Base-by-base conservation (phyloP, 2,797 vertebrate species). In the Myotis vivesi region DNA sequence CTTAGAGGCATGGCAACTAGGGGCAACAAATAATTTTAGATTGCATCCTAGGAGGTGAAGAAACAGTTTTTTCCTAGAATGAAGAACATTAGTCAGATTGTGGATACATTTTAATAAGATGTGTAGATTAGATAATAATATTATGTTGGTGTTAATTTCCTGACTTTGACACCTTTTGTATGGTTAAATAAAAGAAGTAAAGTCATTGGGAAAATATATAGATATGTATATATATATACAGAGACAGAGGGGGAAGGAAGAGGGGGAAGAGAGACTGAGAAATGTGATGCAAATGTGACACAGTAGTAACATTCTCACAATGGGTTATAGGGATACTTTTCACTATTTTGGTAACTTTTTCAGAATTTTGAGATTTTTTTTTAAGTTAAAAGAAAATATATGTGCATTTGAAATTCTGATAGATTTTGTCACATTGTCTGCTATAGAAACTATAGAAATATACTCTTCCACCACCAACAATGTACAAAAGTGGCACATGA, bases 341-440 rank as follows among this genome's bases (percentile, higher is more conserved):
- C 53, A 81, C 81, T 44, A 3, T 57, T 93, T 89, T 91, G 36
- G 22, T 59, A 89, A 95, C n/a, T 49, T 88, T 91, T 86, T 81
- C 71, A 2, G 75, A 75, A 95, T 72, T 84, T 75, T 89, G 51
- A 93, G 82, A 71, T 89, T 41, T 36, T 81, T 81, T 83, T 93
- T 66, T 91, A 94, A 82, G 53, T 77, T 88, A 82, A 92, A 88
- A 81, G 77, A 72, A 91, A 80, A 71, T 75, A 71, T 4, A 30
- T 5, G 8, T 44, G 64, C 7, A n/a, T 93, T 80, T 91, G 76
- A 87, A 89, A 90, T 53, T 59, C 87, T 46, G 33, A 55, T 81
- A 36, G 22, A 16, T 81, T 86, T 33, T 91, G 30, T 80, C 80
- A 69, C 33, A 73, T 57, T 77, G 41, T 62, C 71, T 72, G 28